These are phyloP conservation scores for Dendrolimus pini DNA, from an alignment of 2,888 invertebrate species.

Conservation along the genomic window DNA sequence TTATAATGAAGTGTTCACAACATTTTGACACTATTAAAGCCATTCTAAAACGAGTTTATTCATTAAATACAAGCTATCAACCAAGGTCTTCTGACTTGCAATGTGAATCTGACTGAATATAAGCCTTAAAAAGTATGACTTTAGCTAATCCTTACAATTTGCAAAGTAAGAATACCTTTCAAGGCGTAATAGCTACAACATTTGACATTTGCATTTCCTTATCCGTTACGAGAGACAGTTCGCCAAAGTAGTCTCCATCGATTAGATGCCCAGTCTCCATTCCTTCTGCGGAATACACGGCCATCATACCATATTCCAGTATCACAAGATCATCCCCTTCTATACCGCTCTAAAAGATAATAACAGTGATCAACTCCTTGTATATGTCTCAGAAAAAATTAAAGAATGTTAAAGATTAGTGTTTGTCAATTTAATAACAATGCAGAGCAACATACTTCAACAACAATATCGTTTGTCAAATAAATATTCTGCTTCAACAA, in stretches of 20 bases:
- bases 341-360: conserved; percentile 17
- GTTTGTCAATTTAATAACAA: no score
- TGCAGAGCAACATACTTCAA: conserved; percentile 21
- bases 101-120: no score
- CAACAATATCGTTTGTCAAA: conserved; percentile 20
- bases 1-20: no score
- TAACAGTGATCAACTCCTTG: no score
- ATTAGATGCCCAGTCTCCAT: conserved; percentile 26
- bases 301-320: conserved; percentile 23
- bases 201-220: conserved; percentile 20
- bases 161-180: conserved; percentile 17
- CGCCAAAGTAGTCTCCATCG: conserved; percentile 33
- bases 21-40: no score
- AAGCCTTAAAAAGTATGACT: no score
- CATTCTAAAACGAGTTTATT: no score
- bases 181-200: conserved; percentile 22
- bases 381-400: no score
- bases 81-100: no score
- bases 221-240: conserved; percentile 29
- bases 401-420: no score
- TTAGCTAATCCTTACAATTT: no score
- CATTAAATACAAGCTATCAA: no score
- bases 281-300: conserved; percentile 19
- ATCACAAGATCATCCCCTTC: conserved; percentile 28
- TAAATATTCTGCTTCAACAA: conserved; percentile 23